phyloP scores from a whole-genome alignment of 1,140 invertebrate species.

The Drosophila ananassae region DNA sequence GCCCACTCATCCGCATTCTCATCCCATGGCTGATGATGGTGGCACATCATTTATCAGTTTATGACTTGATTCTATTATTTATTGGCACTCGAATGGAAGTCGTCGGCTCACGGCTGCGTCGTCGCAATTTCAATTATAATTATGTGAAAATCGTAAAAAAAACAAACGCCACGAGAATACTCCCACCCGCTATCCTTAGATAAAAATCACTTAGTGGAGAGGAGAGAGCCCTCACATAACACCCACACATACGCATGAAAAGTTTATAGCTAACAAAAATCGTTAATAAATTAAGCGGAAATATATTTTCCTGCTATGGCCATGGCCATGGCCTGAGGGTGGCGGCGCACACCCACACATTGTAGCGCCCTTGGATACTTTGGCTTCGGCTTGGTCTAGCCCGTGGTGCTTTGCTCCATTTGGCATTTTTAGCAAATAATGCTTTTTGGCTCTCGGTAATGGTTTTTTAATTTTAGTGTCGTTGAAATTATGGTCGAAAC shows the following conservation, averaged over 20 bases:
- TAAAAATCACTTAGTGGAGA: slow-evolving; percentile 75
- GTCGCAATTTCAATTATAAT: slow-evolving; percentile 84
- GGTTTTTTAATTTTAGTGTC: slow-evolving; percentile 83
- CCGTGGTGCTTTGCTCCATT: slow-evolving; percentile 49
- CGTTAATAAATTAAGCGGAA: slow-evolving; percentile 84
- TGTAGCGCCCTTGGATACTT: neutral
- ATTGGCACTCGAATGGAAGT: slow-evolving; percentile 69
- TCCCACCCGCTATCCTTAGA: slow-evolving; percentile 45
- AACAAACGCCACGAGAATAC: slow-evolving; percentile 8
- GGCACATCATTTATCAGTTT: slow-evolving; percentile 80
- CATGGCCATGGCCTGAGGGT: slow-evolving; percentile 9
- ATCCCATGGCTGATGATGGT: slow-evolving; percentile 20
- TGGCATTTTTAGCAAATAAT: slow-evolving; percentile 61
- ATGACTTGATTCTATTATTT: slow-evolving; percentile 84
- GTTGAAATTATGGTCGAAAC: slow-evolving; percentile 79
- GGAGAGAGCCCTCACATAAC: neutral
- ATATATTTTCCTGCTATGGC: slow-evolving; percentile 67
- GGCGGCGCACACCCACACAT: slow-evolving; percentile 1
- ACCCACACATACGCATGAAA: slow-evolving; percentile 48
- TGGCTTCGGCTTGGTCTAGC: neutral
- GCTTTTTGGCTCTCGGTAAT: slow-evolving; percentile 61
- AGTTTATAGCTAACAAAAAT: slow-evolving; percentile 80
- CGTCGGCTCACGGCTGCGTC: slow-evolving; percentile 48
- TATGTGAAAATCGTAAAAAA: slow-evolving; percentile 83
- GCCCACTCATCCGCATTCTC: slow-evolving; percentile 27